A percentile compares a stretch with the other conserved stretches of the same genome.
Conservation (phyloP, 2,113 vertebrate genomes). For the Oenanthe oenanthe region DNA sequence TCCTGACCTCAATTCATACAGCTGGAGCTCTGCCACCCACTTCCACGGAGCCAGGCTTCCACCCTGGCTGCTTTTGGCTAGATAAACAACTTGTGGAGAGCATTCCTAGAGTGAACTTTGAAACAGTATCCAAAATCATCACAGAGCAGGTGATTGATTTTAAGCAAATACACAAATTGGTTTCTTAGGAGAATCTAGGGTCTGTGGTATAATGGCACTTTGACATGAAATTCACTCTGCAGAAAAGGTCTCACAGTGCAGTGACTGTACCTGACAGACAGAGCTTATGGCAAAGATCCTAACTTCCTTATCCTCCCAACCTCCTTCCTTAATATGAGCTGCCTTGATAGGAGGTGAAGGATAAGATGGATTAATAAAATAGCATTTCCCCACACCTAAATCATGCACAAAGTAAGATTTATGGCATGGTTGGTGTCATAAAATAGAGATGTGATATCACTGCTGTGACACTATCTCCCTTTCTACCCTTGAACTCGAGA, state of each 20-base stretch:
- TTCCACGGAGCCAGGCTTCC: accelerated
- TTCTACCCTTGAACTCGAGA: conserved; percentile 72
- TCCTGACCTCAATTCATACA: neutral
- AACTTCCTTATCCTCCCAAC: neutral
- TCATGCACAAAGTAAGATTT: conserved; percentile 65
- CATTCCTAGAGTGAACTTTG: neutral
- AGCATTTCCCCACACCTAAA: conserved; percentile 64
- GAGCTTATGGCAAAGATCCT: neutral
- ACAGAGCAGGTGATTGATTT: neutral
- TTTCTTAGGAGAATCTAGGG: neutral
- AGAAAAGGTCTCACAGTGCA: neutral
- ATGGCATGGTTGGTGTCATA: conserved; percentile 55
- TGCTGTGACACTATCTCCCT: conserved; percentile 45
- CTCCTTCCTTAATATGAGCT: neutral
- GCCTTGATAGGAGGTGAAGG: conserved; percentile 59
- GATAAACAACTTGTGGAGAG: neutral
- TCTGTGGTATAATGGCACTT: neutral
- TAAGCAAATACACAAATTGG: neutral
- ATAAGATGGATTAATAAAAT: conserved; percentile 61
- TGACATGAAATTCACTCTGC: neutral
- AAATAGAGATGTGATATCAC: conserved; percentile 64
- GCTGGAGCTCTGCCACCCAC: conserved; percentile 1
- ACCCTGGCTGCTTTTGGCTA: neutral
- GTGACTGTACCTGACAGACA: neutral
- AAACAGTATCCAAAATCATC: neutral